These are phyloP conservation scores for Rallus crepitans DNA, from an alignment of 2,797 vertebrate species.

Conservation along the genomic window DNA sequence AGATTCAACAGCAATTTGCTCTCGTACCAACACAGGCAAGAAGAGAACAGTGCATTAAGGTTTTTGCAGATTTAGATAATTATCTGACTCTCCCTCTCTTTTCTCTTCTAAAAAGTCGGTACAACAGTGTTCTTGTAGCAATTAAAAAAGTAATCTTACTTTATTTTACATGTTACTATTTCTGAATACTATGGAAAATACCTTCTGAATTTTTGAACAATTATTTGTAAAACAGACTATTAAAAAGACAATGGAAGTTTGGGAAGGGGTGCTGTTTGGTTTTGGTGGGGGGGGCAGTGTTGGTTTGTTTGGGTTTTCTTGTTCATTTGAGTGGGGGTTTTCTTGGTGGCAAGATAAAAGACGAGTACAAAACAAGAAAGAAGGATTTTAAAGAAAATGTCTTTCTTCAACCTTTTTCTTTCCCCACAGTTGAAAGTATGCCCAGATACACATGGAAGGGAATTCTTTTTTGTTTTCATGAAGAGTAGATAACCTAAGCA, in stretches of 20 bases:
- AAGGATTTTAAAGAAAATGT: neutral
- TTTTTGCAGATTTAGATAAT: neutral
- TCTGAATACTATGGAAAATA: neutral
- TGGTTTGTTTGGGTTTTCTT: neutral
- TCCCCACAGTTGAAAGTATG: neutral
- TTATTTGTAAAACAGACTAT: neutral
- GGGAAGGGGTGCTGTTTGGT: rapidly evolving
- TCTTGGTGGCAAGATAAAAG: neutral
- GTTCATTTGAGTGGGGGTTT: neutral
- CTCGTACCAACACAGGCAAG: neutral
- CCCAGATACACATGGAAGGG: neutral
- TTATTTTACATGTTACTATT: neutral
- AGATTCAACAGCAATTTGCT: neutral
- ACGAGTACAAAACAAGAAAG: neutral
- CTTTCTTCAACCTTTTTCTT: neutral
- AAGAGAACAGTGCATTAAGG: neutral
- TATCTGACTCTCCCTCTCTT: neutral
- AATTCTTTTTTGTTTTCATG: neutral
- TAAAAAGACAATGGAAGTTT: neutral
- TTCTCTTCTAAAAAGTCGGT: neutral
- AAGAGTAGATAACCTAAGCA: neutral
- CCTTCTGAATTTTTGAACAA: neutral
- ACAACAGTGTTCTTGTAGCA: neutral
- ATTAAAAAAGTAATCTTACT: neutral
- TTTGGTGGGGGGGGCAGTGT: rapidly evolving